A percentile compares a stretch with the other conserved stretches of the same genome.
Conservation (phyloP, 2,113 vertebrate genomes). For the Equus przewalskii region DNA sequence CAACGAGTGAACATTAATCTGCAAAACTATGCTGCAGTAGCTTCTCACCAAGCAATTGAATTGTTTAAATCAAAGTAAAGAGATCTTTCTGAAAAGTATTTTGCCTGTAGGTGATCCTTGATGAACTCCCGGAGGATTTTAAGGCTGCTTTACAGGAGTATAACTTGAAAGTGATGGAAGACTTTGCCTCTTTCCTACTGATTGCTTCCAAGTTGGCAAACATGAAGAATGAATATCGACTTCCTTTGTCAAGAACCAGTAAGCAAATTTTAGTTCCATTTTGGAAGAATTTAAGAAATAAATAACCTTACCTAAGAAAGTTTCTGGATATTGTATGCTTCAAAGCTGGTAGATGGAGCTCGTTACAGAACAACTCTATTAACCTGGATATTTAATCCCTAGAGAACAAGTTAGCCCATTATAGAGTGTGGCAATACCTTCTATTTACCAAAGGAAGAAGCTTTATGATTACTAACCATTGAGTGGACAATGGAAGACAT, state of each 20-base stretch:
- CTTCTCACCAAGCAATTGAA: not conserved
- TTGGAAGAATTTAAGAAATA: not conserved
- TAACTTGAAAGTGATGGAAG: conserved; percentile 22
- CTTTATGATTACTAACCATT: not conserved
- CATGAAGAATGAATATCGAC: conserved; percentile 35
- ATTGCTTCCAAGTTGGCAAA: conserved; percentile 40
- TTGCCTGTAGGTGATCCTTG: conserved; percentile 47
- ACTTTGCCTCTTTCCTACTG: conserved; percentile 66
- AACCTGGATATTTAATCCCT: not conserved
- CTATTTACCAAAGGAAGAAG: not conserved
- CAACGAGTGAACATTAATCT: not conserved
- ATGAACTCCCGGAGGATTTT: conserved; percentile 63
- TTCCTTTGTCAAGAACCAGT: conserved; percentile 60
- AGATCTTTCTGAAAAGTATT: not conserved
- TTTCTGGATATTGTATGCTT: not conserved
- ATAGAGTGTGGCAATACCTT: no score
- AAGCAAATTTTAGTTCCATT: conserved; percentile 15
- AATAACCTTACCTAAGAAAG: not conserved
- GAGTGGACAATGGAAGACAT: not conserved
- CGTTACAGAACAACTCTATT: not conserved
- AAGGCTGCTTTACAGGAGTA: conserved; percentile 54
- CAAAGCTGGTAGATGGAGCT: not conserved
- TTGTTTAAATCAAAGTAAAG: not conserved
- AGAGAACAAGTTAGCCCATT: no score
- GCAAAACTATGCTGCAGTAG: not conserved